These are phyloP conservation scores for Pseudomyrmex concolor DNA, from an alignment of 1,140 invertebrate genomes.

Conservation along the genomic window DNA sequence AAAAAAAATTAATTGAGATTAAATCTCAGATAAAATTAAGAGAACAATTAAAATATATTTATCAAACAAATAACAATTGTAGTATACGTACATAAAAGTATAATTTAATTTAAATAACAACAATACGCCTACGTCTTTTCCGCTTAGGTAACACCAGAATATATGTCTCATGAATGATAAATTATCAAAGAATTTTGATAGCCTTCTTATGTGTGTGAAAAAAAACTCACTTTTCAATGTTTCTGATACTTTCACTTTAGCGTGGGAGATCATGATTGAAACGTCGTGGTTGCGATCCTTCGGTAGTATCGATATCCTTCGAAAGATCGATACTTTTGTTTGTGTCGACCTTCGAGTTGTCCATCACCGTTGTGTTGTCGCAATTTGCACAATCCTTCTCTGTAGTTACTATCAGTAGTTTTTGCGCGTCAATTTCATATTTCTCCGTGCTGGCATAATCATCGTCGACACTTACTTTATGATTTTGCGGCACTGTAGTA, in stretches of 20 bases:
- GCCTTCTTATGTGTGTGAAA: background rate
- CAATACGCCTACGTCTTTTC: background rate
- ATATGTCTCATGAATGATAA: no score
- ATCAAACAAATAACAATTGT: constrained; percentile 12
- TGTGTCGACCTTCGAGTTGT: background rate
- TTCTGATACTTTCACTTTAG: constrained; percentile 21
- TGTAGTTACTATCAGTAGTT: constrained; percentile 56
- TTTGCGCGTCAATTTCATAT: constrained; percentile 56
- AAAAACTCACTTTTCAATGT: background rate
- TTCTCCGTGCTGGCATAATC: constrained; percentile 66
- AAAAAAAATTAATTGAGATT: no score
- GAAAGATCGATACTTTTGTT: background rate
- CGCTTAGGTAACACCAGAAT: constrained; percentile 3
- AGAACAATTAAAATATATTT: constrained; percentile 16
- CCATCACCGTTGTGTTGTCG: background rate
- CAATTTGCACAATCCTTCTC: constrained; percentile 33
- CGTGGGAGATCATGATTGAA: constrained; percentile 73
- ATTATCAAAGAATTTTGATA: background rate
- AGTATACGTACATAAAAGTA: constrained; percentile 1
- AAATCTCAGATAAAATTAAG: background rate
- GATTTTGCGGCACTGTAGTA: constrained; percentile 37
- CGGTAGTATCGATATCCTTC: constrained; percentile 69
- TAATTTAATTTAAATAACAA: background rate
- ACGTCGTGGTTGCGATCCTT: constrained; percentile 69
- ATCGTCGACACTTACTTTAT: constrained; percentile 58